A percentile compares a stretch with the other conserved stretches of the same genome.
Evolutionary conservation across 2,888 invertebrate species (phyloP).

Genomic region (Rotaria socialis): DNA sequence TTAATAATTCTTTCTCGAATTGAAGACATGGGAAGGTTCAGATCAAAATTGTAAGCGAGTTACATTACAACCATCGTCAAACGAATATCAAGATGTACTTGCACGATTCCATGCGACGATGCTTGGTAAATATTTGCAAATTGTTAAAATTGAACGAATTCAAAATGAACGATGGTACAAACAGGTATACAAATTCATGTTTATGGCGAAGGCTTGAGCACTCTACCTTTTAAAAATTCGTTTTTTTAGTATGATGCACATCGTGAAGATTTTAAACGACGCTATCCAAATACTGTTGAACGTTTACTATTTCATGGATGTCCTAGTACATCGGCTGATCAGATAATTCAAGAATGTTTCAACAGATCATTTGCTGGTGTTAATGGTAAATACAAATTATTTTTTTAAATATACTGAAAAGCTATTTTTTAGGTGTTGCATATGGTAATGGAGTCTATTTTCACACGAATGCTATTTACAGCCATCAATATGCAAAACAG

Average conservation of each 20-base stretch:
- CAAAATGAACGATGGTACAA: slow-evolving; percentile 35
- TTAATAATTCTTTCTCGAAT: too few relatives aligned
- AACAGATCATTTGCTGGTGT: slow-evolving; percentile 50
- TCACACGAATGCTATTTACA: slow-evolving; percentile 50
- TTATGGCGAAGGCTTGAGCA: too few relatives aligned
- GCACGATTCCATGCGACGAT: neutral
- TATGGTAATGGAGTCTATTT: slow-evolving; percentile 56
- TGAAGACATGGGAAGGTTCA: neutral
- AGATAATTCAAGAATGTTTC: slow-evolving; percentile 48
- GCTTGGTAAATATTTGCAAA: neutral
- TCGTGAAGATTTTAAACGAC: neutral
- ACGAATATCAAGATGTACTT: neutral
- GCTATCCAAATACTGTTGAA: neutral
- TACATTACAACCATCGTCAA: neutral
- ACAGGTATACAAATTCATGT: neutral
- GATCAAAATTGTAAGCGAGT: slow-evolving; percentile 18
- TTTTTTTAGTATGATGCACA: neutral
- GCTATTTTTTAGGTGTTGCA: slow-evolving; percentile 50
- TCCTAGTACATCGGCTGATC: neutral
- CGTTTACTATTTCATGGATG: slow-evolving; percentile 7
- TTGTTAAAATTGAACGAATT: slow-evolving; percentile 20
- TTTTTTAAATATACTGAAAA: neutral
- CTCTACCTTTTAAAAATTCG: too few relatives aligned
- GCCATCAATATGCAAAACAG: slow-evolving; percentile 49
- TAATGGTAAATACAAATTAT: slow-evolving; percentile 49